Evolutionary conservation across 2,797 vertebrate species (phyloP).

Genomic region (Coregonus sp.): DNA sequence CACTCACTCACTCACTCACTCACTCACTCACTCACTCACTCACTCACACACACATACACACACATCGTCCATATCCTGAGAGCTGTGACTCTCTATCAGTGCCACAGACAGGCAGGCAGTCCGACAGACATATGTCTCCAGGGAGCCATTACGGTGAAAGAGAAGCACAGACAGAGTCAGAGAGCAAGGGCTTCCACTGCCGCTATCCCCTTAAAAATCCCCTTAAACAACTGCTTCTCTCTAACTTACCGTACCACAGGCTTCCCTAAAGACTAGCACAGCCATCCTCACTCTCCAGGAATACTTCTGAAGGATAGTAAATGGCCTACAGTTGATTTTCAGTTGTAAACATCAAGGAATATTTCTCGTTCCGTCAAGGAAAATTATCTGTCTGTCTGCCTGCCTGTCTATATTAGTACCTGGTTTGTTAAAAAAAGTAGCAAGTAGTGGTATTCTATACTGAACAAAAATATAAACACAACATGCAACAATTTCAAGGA

Average conservation of each 20-base stretch:
- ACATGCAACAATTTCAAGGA: too few species aligned
- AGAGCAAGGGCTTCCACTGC: slow-evolving; percentile 17
- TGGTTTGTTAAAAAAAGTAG: background rate
- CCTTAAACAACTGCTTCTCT: slow-evolving; percentile 6
- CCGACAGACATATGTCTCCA: slow-evolving; percentile 42
- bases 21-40: background rate
- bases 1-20: too few species aligned
- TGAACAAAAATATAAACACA: too few species aligned
- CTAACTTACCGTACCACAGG: slow-evolving; percentile 14
- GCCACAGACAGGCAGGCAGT: background rate
- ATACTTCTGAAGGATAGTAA: slow-evolving; percentile 21
- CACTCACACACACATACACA: too few species aligned
- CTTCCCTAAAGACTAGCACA: slow-evolving; percentile 25
- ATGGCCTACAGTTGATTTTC: slow-evolving; percentile 13
- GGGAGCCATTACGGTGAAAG: slow-evolving; percentile 61
- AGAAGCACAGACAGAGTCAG: slow-evolving; percentile 24
- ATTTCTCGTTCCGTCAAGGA: background rate
- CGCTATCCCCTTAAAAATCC: slow-evolving; percentile 13
- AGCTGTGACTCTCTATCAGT: background rate
- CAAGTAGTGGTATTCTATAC: background rate
- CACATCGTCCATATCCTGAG: background rate
- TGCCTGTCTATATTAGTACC: background rate
- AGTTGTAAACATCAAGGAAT: background rate
- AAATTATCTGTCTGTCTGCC: slow-evolving; percentile 39
- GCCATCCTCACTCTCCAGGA: slow-evolving; percentile 8